Percentiles rank a stretch among this genome's conserved stretches.
Evolutionary conservation across 2,113 vertebrate species (phyloP).

Genomic region (Colossoma macropomum): DNA sequence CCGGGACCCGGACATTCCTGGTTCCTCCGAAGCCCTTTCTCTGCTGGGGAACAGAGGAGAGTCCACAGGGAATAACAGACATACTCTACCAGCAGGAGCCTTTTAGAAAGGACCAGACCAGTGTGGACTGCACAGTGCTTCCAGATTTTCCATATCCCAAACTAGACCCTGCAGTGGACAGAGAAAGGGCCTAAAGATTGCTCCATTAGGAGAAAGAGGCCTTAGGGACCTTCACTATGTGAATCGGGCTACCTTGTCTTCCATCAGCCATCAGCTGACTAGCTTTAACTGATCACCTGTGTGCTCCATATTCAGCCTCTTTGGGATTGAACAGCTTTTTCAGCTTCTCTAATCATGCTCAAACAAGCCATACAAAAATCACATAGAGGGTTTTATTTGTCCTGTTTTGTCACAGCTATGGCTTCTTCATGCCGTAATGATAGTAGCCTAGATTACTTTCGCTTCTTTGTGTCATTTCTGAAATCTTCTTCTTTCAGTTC

Average conservation of each 20-base stretch:
- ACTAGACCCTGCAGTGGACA: constrained; percentile 10
- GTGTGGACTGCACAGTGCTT: constrained; percentile 12
- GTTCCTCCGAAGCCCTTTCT: constrained; percentile 67
- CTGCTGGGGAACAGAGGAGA: constrained; percentile 67
- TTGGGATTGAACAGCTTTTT: constrained; percentile 14
- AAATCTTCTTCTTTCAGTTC: constrained; percentile 8
- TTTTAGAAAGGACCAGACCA: constrained; percentile 62
- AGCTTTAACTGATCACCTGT: constrained; percentile 25
- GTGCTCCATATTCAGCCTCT: constrained; percentile 35
- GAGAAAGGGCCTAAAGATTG: constrained; percentile 4
- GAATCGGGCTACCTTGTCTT: constrained; percentile 47
- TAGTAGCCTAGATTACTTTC: not conserved
- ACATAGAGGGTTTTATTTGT: not conserved
- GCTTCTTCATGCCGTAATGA: constrained; percentile 25
- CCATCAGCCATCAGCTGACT: constrained; percentile 57
- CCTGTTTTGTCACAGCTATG: not conserved
- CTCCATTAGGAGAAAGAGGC: not conserved
- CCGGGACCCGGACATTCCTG: constrained; percentile 62
- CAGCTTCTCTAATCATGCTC: constrained; percentile 24
- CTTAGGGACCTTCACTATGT: constrained; percentile 22
- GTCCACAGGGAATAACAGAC: constrained; percentile 67
- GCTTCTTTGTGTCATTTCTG: constrained; percentile 18
- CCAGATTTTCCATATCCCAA: constrained; percentile 6
- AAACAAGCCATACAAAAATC: not conserved
- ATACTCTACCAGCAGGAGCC: constrained; percentile 71